Percentiles rank a stretch among this genome's conserved stretches.
Evolutionary conservation across 1,140 invertebrate species (phyloP).

Genomic region (Wiebesia pumilae): DNA sequence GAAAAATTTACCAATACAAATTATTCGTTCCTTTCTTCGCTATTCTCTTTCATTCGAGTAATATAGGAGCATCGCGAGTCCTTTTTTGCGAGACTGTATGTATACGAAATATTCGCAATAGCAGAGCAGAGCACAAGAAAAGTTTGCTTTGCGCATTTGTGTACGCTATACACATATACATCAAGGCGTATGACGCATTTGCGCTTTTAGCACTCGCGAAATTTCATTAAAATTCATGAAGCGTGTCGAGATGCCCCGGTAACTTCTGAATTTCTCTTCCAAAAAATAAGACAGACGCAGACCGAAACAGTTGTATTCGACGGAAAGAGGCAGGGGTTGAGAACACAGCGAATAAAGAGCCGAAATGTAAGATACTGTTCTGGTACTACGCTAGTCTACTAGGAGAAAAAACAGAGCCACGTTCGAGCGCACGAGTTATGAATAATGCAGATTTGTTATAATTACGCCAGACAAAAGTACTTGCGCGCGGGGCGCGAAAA

Average conservation of each 20-base stretch:
- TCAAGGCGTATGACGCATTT: neutral
- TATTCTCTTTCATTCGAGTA: conserved; percentile 15
- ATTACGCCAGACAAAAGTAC: conserved; percentile 72
- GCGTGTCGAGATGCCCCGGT: conserved; percentile 65
- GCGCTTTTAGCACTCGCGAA: conserved; percentile 62
- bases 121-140: conserved; percentile 7
- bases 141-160: conserved; percentile 14
- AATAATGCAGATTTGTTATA: conserved; percentile 73
- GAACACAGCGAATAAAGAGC: neutral
- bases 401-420: conserved; percentile 26
- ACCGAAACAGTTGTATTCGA: conserved; percentile 13
- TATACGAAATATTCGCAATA: conserved; percentile 10
- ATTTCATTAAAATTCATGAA: conserved; percentile 74
- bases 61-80: conserved; percentile 53
- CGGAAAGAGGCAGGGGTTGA: neutral
- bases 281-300: conserved; percentile 51
- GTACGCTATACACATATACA: neutral
- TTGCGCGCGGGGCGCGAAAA: conserved; percentile 53
- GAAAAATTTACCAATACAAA: neutral
- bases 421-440: conserved; percentile 62
- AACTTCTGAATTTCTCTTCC: conserved; percentile 67
- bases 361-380: conserved; percentile 31
- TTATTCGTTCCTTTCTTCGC: neutral
- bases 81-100: conserved; percentile 22
- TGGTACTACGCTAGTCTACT: neutral